Evolutionary conservation across 2,113 vertebrate species (phyloP).

Genomic region (Suncus etruscus): DNA sequence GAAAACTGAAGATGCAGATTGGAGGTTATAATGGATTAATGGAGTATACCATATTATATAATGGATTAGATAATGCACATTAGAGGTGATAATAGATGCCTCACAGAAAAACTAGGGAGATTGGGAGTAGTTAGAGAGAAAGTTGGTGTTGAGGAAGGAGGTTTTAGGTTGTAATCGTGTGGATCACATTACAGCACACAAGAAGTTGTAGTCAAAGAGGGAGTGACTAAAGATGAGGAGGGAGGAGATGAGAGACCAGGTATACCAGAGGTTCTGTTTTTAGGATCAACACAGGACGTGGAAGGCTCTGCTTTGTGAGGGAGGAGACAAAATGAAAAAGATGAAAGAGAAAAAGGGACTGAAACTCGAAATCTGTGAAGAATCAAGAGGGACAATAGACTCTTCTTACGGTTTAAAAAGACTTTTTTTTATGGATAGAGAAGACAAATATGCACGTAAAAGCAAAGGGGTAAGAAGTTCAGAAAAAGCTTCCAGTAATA

Average conservation of each 20-base stretch:
- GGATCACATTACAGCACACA: background rate
- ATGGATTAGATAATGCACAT: no score
- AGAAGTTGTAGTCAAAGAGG: background rate
- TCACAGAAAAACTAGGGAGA: no score
- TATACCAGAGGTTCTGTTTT: background rate
- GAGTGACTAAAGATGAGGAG: background rate
- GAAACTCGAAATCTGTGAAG: background rate
- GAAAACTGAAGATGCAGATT: no score
- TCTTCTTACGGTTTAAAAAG: background rate
- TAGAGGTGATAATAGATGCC: no score
- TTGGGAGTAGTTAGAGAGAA: background rate
- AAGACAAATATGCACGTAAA: background rate
- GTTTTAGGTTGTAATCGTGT: no score
- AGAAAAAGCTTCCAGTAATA: background rate
- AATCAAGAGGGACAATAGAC: background rate
- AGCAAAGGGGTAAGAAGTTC: background rate
- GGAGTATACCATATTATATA: no score
- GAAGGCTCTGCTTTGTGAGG: background rate
- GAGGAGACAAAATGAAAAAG: background rate
- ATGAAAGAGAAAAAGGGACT: no score
- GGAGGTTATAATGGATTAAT: no score
- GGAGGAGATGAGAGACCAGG: background rate
- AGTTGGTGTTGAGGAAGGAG: background rate
- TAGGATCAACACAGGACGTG: background rate
- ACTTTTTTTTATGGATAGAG: background rate